Conservation (phyloP, 2,797 vertebrate genomes). For the Austrolebias charrua region DNA sequence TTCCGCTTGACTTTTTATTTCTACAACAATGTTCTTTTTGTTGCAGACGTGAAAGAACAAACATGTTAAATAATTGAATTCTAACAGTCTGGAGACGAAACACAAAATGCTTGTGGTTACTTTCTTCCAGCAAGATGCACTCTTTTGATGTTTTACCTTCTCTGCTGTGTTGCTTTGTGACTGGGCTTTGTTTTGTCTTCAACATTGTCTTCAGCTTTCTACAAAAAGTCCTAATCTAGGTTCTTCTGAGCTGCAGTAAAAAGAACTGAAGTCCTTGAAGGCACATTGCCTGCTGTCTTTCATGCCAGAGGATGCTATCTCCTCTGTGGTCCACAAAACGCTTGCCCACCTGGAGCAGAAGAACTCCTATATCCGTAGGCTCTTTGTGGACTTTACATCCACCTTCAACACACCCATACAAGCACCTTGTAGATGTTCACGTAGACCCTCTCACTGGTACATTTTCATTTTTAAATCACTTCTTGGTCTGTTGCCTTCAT, state of each 20-base stretch:
- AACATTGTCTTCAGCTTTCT: not conserved
- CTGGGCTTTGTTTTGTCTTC: conserved; percentile 6
- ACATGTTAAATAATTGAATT: conserved; percentile 14
- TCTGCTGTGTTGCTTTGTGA: conserved; percentile 8
- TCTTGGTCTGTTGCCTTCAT: too few species aligned
- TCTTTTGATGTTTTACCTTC: conserved; percentile 2
- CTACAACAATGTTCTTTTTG: not conserved
- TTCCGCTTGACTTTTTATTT: not conserved
- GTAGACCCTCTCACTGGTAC: too few species aligned
- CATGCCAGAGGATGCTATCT: too few species aligned
- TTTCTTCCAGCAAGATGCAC: not conserved
- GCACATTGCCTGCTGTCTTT: too few species aligned
- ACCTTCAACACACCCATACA: too few species aligned
- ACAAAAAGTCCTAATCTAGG: conserved; percentile 32
- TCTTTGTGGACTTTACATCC: too few species aligned
- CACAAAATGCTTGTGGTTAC: not conserved
- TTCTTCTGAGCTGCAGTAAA: conserved; percentile 29
- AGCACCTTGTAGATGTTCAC: too few species aligned
- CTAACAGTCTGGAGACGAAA: not conserved
- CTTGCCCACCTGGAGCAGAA: too few species aligned
- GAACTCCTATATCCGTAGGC: too few species aligned
- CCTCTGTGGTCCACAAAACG: too few species aligned
- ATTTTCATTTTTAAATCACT: too few species aligned
- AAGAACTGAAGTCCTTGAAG: too few species aligned
- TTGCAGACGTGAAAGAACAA: conserved; percentile 5